Base-by-base conservation (phyloP, 2,888 invertebrate genomes). In the Sminthurides aquaticus region DNA sequence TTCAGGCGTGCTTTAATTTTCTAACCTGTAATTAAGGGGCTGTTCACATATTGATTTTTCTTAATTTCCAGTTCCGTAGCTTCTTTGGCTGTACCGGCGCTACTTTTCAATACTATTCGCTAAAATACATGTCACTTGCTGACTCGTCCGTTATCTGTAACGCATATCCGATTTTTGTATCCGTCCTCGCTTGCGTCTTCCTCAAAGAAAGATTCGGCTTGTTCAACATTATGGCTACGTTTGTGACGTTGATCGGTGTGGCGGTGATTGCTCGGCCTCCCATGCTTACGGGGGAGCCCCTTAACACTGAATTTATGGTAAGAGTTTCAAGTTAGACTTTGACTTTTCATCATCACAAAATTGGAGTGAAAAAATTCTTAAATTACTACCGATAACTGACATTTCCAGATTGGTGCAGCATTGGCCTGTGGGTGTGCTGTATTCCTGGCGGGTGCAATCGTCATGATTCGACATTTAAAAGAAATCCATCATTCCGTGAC, bases 121-220 rank as follows among this genome's bases (percentile, higher is more conserved):
- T 73, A 20, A 68, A 71, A 25, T 73, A 73, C 60, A 70, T 73
- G 69, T 52, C 64, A 0, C 34, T 73, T 5, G 73, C 71, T 11
- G 73, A 73, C 26, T 71, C 71, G 1, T 68, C 70, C 1, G 73
- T 73, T 0, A 73, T 73, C 49, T 73, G 73, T 49, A 73, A 73
- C 49, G 71, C 71, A 1, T 73, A 73, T 49, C 73, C 73, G 0
- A 64, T 73, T 34, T 69, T 73, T 43, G 73, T 71, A 2, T 64
- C 65, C 2, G 22, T 71, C 15, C 61, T 73, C 0, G 73, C 73
- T 1, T 67, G 58, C n/a, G 11, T 71, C 1, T 73, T 73, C 48
- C 61, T 73, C 1, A 49, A 66, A 27, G 73, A 73, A 62, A 67
- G 67, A 27, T 73, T 73, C 49, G 73, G 73, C 11, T 25, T 69